Evolutionary conservation across 2,113 vertebrate species (phyloP), one percentile per base, ranked within the genome.

Genomic region (Hyaena hyaena): DNA sequence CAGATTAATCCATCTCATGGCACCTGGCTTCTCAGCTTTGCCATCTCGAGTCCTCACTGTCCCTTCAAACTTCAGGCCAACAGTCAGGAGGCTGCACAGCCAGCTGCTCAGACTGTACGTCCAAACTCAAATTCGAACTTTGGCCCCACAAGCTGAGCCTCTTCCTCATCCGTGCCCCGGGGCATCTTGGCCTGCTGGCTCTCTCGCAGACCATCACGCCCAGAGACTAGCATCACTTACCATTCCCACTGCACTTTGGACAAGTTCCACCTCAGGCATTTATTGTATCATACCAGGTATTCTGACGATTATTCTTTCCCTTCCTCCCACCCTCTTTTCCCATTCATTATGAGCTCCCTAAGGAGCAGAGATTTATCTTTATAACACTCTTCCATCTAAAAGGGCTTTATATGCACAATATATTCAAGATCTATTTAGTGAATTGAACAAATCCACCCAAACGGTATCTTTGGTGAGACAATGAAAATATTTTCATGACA

Each of bases 171-270:
- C 45, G 17, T 15, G 26, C 26, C 35, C 15, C 1, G 15, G 50
- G 50, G 19, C 35, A 19, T 1, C 74, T 58, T 50, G 53, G 33
- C 21, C 16, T 58, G 31, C 4, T 4, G 24, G 12, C 9, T 28
- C 45, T 76, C 33, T 15, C 4, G 6, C 50, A 66, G 68, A 48
- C 16, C 17, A 12, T 12, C 4, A 11, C 0, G 3, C 33, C 48
- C 15, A 24, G 33, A 65, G 0, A 21, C 24, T 33, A 6, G 7
- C 2, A 4, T 79, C 73, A 48, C 68, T 39, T 5, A 3, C 12
- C 4, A 24, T 1, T n/a, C 26, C 39, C 8, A 3, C 33, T 61
- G 19, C 5, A 15, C 48, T 31, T 2, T 2, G 19, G 1, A 24
- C 39, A 10, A 31, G 53, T 35, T 65, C 33, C 14, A 61, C 53